Evolutionary conservation across 2,797 vertebrate genomes (phyloP).

Genomic region (Danio choprae): DNA sequence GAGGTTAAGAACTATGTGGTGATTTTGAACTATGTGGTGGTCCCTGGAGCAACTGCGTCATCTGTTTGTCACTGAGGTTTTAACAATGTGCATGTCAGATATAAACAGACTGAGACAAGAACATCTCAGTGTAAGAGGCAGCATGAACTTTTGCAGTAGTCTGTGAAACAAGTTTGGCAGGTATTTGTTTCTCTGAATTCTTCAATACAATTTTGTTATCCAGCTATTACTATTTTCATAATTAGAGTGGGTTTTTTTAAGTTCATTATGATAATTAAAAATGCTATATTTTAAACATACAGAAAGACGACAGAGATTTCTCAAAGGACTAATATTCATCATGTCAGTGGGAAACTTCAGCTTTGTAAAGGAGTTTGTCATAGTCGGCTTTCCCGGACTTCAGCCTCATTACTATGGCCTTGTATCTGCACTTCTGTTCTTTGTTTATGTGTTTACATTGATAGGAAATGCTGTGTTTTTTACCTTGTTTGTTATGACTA

Average conservation of each 20-base stretch:
- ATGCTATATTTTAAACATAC: neutral
- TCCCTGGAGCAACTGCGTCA: neutral
- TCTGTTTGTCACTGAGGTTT: neutral
- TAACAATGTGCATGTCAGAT: neutral
- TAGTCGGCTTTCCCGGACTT: constrained; percentile 73
- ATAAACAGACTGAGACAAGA: neutral
- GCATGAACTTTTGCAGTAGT: neutral
- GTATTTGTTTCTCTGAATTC: neutral
- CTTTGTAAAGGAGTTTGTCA: constrained; percentile 67
- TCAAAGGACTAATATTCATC: neutral
- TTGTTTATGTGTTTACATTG: constrained; percentile 64
- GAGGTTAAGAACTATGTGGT: neutral
- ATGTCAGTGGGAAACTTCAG: constrained; percentile 46
- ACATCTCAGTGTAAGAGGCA: neutral
- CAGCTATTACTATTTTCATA: neutral
- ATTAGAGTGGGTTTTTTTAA: neutral
- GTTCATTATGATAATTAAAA: neutral
- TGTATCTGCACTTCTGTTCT: constrained; percentile 62
- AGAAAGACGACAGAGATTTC: neutral
- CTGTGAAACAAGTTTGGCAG: constrained; percentile 2
- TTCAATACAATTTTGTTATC: neutral
- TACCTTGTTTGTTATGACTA: constrained; percentile 66
- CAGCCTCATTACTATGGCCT: constrained; percentile 59
- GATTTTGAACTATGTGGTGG: neutral
- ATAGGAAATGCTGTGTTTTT: constrained; percentile 70